Conservation (phyloP, 1,140 invertebrate genomes). For the Notospermus geniculatus region DNA sequence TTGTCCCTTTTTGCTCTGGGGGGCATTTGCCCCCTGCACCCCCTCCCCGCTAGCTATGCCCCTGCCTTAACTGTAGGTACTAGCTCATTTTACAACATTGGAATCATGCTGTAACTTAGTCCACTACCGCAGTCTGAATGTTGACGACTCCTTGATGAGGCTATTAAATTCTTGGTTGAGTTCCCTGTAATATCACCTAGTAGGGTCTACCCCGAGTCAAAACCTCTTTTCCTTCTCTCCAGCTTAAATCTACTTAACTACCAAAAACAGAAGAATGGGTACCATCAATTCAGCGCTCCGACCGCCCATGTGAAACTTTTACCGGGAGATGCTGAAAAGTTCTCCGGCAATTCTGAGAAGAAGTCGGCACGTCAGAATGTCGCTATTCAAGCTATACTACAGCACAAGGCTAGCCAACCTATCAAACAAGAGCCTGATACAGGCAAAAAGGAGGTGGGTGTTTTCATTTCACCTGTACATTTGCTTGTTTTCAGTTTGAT, state of each 20-base stretch:
- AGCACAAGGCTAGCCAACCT: background rate
- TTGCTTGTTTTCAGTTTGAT: background rate
- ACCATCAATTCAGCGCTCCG: conserved; percentile 30
- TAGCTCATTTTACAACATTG: no score
- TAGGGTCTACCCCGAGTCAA: no score
- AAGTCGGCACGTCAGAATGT: conserved; percentile 60
- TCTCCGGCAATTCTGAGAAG: conserved; percentile 36
- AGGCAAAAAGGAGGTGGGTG: conserved; percentile 6
- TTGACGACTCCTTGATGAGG: no score
- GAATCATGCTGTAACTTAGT: no score
- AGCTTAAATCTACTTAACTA: conserved; percentile 32
- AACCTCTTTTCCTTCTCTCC: conserved; percentile 16
- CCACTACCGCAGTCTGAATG: no score
- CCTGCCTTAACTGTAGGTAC: no score
- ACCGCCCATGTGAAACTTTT: conserved; percentile 19
- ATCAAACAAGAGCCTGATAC: no score
- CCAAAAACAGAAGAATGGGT: conserved; percentile 22
- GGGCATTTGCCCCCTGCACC: no score
- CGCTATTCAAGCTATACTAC: conserved; percentile 65
- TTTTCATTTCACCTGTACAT: background rate
- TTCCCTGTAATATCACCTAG: no score
- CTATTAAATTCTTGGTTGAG: no score
- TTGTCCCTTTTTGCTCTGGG: no score
- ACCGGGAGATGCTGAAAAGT: conserved; percentile 4
- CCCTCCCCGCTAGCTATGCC: no score